Conservation (phyloP, 2,113 vertebrate species). For the Sinocyclocheilus anophthalmus region DNA sequence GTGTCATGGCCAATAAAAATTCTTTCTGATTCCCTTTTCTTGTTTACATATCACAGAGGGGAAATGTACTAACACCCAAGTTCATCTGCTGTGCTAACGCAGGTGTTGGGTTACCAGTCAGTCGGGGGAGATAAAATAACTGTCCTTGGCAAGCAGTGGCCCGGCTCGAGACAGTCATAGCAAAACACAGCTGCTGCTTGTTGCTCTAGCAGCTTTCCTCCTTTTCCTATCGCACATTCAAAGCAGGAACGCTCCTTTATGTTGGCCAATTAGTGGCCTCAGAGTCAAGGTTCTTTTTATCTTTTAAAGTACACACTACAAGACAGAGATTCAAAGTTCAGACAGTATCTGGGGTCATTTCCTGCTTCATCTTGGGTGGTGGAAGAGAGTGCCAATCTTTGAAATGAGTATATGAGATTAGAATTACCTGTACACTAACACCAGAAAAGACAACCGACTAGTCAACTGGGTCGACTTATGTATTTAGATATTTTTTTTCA, state of each 20-base stretch:
- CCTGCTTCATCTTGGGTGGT: conserved; percentile 77
- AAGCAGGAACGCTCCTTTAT: conserved; percentile 74
- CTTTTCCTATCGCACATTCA: conserved; percentile 55
- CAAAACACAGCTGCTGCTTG: conserved; percentile 84
- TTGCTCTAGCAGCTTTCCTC: conserved; percentile 63
- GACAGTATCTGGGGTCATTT: conserved; percentile 86
- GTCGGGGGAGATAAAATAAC: conserved; percentile 69
- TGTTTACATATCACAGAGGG: conserved; percentile 48
- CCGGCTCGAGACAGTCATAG: conserved; percentile 68
- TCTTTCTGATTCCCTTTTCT: background rate
- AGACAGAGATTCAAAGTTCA: conserved; percentile 78
- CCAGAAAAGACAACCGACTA: background rate
- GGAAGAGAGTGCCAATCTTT: conserved; percentile 18
- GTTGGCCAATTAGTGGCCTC: conserved; percentile 86
- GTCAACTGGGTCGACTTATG: background rate
- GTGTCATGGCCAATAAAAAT: conserved; percentile 21
- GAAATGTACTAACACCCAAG: conserved; percentile 43
- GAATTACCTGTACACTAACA: background rate
- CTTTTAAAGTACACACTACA: conserved; percentile 76
- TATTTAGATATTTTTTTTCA: background rate
- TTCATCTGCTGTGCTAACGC: conserved; percentile 34
- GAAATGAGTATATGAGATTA: background rate
- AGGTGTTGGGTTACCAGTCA: conserved; percentile 61
- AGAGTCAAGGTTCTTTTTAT: conserved; percentile 82
- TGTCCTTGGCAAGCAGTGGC: conserved; percentile 73